These are phyloP conservation scores for Aramus guarauna DNA, from an alignment of 2,113 vertebrate genomes.

Conservation along the genomic window DNA sequence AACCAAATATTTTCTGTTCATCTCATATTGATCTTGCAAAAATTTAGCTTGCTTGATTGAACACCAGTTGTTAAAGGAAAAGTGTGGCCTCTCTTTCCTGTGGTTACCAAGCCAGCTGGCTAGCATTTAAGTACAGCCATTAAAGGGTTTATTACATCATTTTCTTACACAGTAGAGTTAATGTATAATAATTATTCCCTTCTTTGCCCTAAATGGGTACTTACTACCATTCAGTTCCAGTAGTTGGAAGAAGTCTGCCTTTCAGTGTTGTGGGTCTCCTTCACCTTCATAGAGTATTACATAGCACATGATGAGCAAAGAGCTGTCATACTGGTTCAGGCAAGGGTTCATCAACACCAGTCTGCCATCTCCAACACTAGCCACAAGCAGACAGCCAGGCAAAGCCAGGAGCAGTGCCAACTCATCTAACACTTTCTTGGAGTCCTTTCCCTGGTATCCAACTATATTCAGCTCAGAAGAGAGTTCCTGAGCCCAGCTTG, in stretches of 20 bases:
- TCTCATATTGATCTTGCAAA: background rate
- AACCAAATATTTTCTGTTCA: constrained; percentile 32
- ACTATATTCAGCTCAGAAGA: background rate
- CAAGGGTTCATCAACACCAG: background rate
- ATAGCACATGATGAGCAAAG: background rate
- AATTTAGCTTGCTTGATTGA: background rate
- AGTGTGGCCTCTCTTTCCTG: background rate
- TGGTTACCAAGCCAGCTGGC: background rate
- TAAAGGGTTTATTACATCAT: background rate
- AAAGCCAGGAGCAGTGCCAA: background rate
- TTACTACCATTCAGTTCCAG: background rate
- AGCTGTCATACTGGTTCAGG: background rate
- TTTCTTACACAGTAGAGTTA: background rate
- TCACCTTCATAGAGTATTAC: background rate
- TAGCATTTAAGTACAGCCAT: background rate
- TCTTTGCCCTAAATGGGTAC: background rate
- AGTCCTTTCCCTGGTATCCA: background rate
- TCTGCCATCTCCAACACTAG: background rate
- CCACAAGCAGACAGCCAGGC: background rate
- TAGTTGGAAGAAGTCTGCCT: background rate
- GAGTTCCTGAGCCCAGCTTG: background rate
- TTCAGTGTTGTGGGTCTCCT: background rate
- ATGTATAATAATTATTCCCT: background rate
- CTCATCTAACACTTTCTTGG: background rate
- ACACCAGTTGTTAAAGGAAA: background rate